Conservation (phyloP, 2,113 vertebrate genomes). For the Donacobius atricapilla region DNA sequence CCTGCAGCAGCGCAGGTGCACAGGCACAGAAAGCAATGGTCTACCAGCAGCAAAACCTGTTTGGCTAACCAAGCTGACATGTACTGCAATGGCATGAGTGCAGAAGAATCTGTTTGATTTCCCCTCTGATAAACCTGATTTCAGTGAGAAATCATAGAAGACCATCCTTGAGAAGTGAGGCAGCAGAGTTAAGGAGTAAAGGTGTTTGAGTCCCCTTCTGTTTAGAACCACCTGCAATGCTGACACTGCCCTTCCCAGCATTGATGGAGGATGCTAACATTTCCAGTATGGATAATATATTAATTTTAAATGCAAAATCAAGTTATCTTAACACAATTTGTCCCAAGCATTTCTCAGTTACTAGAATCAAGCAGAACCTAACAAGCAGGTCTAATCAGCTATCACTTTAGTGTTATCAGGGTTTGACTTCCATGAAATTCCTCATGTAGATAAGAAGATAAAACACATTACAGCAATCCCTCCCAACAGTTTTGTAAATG, state of each 20-base stretch:
- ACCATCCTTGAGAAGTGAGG: not conserved
- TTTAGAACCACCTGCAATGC: not conserved
- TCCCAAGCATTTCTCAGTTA: not conserved
- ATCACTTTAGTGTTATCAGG: not conserved
- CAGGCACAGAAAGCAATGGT: not conserved
- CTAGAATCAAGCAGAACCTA: not conserved
- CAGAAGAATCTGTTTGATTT: not conserved
- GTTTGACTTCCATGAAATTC: not conserved
- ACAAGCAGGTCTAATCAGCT: not conserved
- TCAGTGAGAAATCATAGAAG: not conserved
- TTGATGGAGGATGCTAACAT: not conserved
- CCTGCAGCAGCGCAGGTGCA: too few relatives aligned
- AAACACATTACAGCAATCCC: not conserved
- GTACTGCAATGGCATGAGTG: accelerated
- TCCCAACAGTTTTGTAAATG: not conserved
- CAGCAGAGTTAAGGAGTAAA: not conserved
- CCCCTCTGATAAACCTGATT: not conserved
- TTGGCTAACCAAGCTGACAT: not conserved
- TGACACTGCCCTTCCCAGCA: not conserved
- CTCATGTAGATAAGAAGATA: not conserved
- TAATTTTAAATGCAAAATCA: not conserved
- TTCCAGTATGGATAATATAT: not conserved
- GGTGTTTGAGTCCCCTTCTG: not conserved
- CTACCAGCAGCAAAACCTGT: not conserved
- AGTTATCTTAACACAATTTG: not conserved